phyloP scores from a whole-genome alignment of 2,797 vertebrate species.

The Rhynchonycteris naso region DNA sequence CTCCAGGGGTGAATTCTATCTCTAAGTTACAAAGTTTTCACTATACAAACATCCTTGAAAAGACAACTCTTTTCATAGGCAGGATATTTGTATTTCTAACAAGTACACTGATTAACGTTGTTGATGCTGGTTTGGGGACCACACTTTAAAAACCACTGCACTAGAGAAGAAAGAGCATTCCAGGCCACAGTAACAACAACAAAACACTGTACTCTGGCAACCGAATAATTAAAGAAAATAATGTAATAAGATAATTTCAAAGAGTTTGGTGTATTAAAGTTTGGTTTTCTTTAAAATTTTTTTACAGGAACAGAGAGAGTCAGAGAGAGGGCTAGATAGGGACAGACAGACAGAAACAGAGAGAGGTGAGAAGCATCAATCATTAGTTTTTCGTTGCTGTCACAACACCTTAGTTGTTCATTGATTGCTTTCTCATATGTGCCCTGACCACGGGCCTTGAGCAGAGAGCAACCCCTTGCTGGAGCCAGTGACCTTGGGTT shows the following conservation, averaged over 20 bases:
- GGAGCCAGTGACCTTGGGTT: no score
- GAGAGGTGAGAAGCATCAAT: no score
- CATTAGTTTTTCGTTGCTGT: no score
- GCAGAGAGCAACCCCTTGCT: no score
- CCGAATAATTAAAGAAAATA: slow-evolving; percentile 24
- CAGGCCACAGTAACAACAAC: not conserved
- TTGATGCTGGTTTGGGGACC: not conserved
- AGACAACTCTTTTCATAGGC: not conserved
- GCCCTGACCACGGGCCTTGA: no score
- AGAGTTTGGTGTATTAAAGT: not conserved
- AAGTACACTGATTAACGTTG: not conserved
- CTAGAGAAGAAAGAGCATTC: not conserved
- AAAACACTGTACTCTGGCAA: not conserved
- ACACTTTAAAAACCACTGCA: not conserved
- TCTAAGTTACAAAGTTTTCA: not conserved
- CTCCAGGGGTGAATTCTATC: not conserved
- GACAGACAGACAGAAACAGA: no score
- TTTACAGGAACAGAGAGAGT: no score
- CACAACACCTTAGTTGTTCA: no score
- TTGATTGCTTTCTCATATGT: no score
- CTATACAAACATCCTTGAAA: slow-evolving; percentile 17
- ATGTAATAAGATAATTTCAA: not conserved
- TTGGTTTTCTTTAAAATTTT: no score
- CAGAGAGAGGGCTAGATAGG: no score
- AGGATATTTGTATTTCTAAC: not conserved